Evolutionary conservation across 2,113 vertebrate genomes (phyloP).

Genomic region (Excalfactoria chinensis): DNA sequence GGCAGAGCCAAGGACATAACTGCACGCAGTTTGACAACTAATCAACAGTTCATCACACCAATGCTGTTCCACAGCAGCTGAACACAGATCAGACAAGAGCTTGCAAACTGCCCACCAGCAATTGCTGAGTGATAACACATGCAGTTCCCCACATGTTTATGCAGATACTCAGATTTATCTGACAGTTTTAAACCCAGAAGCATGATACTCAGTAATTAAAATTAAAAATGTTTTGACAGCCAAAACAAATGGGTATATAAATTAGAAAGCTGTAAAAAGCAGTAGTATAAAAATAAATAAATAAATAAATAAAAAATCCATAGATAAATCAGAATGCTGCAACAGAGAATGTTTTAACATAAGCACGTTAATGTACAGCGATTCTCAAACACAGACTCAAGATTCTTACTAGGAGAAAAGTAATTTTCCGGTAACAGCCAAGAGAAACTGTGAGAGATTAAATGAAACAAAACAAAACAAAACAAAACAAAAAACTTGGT

Average conservation of each 20-base stretch:
- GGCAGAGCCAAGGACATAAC: background rate
- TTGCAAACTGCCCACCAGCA: constrained; percentile 71
- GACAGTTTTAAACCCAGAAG: constrained; percentile 77
- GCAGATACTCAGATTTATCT: constrained; percentile 77
- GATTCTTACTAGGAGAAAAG: constrained; percentile 48
- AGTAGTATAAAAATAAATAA: background rate
- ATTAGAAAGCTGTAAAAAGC: constrained; percentile 78
- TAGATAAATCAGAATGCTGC: constrained; percentile 75
- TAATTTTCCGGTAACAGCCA: background rate
- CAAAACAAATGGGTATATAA: constrained; percentile 78
- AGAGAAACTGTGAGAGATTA: background rate
- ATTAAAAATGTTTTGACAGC: constrained; percentile 80
- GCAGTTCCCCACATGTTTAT: constrained; percentile 70
- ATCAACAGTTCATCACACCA: background rate
- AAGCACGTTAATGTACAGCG: constrained; percentile 49
- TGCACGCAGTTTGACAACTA: background rate
- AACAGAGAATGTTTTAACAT: constrained; percentile 63
- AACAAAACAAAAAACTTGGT: too few species aligned
- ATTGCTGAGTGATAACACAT: constrained; percentile 67
- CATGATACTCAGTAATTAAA: constrained; percentile 78
- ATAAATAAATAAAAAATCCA: constrained; percentile 8
- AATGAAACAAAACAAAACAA: background rate
- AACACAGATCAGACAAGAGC: constrained; percentile 13
- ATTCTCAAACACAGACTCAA: constrained; percentile 49
- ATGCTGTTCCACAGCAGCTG: background rate